These are phyloP conservation scores for Amphiduros pacificus DNA, from an alignment of 2,888 invertebrate genomes.

Conservation along the genomic window DNA sequence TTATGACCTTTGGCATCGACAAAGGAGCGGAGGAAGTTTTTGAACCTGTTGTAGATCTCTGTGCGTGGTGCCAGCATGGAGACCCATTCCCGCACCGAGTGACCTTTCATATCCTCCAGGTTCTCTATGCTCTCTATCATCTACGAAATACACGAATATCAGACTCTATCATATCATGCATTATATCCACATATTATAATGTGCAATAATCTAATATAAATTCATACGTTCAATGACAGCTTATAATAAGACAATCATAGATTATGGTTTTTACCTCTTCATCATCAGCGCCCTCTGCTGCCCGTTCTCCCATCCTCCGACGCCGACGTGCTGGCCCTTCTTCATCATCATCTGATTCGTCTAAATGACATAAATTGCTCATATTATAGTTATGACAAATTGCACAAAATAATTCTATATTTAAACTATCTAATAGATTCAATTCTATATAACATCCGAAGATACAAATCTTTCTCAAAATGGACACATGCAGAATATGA, in stretches of 20 bases:
- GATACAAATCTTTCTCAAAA: too few relatives aligned
- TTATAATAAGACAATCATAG: too few relatives aligned
- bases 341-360: constrained; percentile 79
- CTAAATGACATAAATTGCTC: too few relatives aligned
- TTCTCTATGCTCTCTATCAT: constrained; percentile 97
- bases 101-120: constrained; percentile 95
- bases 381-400: too few relatives aligned
- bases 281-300: constrained; percentile 78
- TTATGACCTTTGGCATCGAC: constrained; percentile 84
- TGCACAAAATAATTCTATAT: too few relatives aligned
- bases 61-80: constrained; percentile 91
- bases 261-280: constrained; percentile 64
- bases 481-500: too few relatives aligned
- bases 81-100: constrained; percentile 94
- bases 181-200: too few relatives aligned
- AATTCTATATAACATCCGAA: too few relatives aligned
- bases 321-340: constrained; percentile 68
- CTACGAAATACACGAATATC: constrained; percentile 44
- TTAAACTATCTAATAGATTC: too few relatives aligned
- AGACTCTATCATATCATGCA: too few relatives aligned
- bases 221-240: too few relatives aligned
- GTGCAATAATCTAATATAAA: too few relatives aligned
- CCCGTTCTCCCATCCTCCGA: constrained; percentile 81
- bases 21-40: constrained; percentile 88
- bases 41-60: constrained; percentile 87